Conservation (phyloP, 2,113 vertebrate species). For the Cygnus atratus region DNA sequence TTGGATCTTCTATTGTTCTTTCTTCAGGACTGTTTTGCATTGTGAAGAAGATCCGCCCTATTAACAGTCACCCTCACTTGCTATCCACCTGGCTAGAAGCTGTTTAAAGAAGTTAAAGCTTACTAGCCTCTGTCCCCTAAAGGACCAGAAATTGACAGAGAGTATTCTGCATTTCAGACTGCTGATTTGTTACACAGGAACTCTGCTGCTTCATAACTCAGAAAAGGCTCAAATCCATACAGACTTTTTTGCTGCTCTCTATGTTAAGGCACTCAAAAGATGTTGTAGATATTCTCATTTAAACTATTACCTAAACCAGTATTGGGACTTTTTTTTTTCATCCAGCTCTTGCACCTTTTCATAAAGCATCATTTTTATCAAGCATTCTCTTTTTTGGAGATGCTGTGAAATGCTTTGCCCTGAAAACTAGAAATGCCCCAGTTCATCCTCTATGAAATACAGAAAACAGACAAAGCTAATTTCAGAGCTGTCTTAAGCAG, state of each 20-base stretch:
- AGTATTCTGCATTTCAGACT: neutral
- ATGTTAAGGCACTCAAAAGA: neutral
- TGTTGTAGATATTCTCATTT: neutral
- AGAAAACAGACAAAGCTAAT: neutral
- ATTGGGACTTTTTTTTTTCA: neutral
- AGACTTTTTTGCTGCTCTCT: neutral
- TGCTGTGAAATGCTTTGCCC: neutral
- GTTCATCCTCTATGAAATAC: neutral
- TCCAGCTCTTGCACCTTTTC: neutral
- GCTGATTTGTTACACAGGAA: neutral
- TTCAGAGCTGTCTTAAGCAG: neutral
- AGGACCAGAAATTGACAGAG: neutral
- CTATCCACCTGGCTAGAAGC: neutral
- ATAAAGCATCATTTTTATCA: neutral
- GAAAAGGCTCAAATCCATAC: neutral
- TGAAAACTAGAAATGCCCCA: neutral
- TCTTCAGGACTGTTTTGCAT: neutral
- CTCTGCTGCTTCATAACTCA: neutral
- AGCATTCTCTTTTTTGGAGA: neutral
- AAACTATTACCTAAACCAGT: neutral
- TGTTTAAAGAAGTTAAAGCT: neutral
- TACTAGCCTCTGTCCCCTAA: neutral
- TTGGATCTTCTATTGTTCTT: neutral
- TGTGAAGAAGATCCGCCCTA: neutral
- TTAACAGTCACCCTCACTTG: neutral